Conservation (phyloP, 64 coral and sea anemone genomes). For the Hydrozoanthus tunicans region DNA sequence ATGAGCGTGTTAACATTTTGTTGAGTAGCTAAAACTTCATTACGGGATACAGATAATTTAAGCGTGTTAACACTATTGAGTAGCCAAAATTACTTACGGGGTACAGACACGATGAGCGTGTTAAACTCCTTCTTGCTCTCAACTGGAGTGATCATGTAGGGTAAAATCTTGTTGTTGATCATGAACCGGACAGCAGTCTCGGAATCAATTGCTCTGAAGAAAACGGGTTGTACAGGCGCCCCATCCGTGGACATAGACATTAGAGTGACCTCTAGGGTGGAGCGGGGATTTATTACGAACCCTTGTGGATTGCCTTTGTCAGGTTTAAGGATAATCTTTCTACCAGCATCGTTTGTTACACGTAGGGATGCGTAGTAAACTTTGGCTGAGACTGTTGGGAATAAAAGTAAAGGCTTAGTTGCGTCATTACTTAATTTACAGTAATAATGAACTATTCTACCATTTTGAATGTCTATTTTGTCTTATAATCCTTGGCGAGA, state of each 20-base stretch:
- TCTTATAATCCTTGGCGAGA: too few species aligned
- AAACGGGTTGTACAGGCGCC: slow-evolving; percentile 70
- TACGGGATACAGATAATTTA: slow-evolving; percentile 80
- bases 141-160: slow-evolving; percentile 72
- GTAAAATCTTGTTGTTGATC: slow-evolving; percentile 84
- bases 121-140: slow-evolving; percentile 89
- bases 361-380: slow-evolving; percentile 92
- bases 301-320: slow-evolving; percentile 86
- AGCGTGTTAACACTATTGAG: slow-evolving; percentile 54
- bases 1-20: slow-evolving; percentile 61
- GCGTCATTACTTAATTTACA: not conserved
- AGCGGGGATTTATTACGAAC: slow-evolving; percentile 73
- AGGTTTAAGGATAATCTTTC: slow-evolving; percentile 78
- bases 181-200: slow-evolving; percentile 72
- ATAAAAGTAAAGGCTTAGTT: not conserved
- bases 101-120: slow-evolving; percentile 74
- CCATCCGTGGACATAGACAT: slow-evolving; percentile 98
- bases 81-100: slow-evolving; percentile 67
- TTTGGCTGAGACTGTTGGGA: slow-evolving; percentile 83
- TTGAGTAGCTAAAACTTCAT: not conserved
- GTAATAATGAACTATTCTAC: not conserved
- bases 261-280: slow-evolving; percentile 82
- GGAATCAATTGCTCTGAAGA: slow-evolving; percentile 80
- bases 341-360: slow-evolving; percentile 93
- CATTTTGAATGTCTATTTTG: too few species aligned